A percentile compares a stretch with the other conserved stretches of the same genome.
Evolutionary conservation across 64 coral and sea anemone species (phyloP).

Genomic region (Porites lutea): DNA sequence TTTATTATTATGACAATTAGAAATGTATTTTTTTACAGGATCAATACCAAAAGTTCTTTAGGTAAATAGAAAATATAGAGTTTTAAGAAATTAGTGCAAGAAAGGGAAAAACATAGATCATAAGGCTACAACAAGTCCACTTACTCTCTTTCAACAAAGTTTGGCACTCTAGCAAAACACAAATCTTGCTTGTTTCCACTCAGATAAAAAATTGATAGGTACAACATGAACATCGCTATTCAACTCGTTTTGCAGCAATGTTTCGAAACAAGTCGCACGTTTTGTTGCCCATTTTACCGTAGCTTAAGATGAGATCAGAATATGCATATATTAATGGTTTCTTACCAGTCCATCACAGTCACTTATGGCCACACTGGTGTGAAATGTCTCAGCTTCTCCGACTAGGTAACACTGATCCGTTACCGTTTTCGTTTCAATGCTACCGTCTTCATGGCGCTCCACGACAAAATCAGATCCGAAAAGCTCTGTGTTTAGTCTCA

Average conservation of each 20-base stretch:
- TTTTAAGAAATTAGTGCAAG: neutral
- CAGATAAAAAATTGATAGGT: neutral
- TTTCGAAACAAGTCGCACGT: too few relatives aligned
- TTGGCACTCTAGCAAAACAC: neutral
- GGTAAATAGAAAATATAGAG: too few relatives aligned
- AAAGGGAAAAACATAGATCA: neutral
- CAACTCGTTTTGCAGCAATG: too few relatives aligned
- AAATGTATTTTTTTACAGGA: neutral
- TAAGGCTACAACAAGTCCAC: neutral
- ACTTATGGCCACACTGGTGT: conserved; percentile 82
- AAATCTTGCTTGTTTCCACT: neutral
- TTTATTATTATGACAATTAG: neutral
- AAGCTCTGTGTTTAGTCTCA: conserved; percentile 81
- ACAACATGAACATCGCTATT: too few relatives aligned
- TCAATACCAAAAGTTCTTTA: neutral
- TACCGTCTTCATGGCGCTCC: conserved; percentile 74
- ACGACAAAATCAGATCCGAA: conserved; percentile 82
- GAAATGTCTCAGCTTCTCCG: conserved; percentile 61
- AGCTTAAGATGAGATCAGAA: too few relatives aligned
- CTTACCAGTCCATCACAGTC: conserved; percentile 98
- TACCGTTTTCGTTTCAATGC: conserved; percentile 61
- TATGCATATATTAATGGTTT: neutral
- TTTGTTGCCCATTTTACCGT: too few relatives aligned
- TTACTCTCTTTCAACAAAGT: neutral
- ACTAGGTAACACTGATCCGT: conserved; percentile 86